phyloP scores from a whole-genome alignment of 2,113 vertebrate genomes.

The Notarius lentiginosus region DNA sequence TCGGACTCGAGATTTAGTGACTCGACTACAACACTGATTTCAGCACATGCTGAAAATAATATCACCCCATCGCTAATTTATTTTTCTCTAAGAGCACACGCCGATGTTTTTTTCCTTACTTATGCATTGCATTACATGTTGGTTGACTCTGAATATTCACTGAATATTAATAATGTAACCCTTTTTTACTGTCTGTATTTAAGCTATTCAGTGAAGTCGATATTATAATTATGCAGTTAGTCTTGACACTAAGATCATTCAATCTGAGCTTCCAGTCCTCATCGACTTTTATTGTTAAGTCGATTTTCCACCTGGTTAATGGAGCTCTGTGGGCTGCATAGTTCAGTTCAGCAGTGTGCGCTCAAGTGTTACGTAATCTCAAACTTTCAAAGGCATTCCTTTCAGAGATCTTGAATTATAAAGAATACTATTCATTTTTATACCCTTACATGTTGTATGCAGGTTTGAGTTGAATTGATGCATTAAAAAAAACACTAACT shows the following conservation, averaged over 20 bases:
- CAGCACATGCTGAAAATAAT: too few relatives aligned
- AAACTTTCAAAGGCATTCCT: neutral
- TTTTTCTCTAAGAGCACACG: neutral
- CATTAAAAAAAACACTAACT: neutral
- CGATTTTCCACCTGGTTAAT: too few relatives aligned
- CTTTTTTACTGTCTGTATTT: neutral
- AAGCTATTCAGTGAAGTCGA: too few relatives aligned
- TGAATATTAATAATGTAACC: neutral
- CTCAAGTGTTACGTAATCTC: neutral
- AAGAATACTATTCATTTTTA: conserved; percentile 1
- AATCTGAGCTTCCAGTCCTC: neutral
- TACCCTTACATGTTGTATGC: conserved; percentile 3
- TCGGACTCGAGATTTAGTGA: too few relatives aligned
- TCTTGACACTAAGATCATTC: neutral
- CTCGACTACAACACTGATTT: too few relatives aligned
- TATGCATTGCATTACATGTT: neutral
- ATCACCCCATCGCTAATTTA: too few relatives aligned
- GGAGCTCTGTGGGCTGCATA: too few relatives aligned
- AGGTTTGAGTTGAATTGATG: neutral
- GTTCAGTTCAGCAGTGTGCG: too few relatives aligned
- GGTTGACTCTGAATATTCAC: neutral
- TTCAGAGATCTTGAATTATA: neutral
- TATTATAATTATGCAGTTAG: neutral
- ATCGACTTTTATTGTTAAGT: neutral
- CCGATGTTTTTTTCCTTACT: neutral